Evolutionary conservation across 2,797 vertebrate genomes (phyloP), one percentile per base, ranked within the genome.

Genomic region (Poecile montanus): DNA sequence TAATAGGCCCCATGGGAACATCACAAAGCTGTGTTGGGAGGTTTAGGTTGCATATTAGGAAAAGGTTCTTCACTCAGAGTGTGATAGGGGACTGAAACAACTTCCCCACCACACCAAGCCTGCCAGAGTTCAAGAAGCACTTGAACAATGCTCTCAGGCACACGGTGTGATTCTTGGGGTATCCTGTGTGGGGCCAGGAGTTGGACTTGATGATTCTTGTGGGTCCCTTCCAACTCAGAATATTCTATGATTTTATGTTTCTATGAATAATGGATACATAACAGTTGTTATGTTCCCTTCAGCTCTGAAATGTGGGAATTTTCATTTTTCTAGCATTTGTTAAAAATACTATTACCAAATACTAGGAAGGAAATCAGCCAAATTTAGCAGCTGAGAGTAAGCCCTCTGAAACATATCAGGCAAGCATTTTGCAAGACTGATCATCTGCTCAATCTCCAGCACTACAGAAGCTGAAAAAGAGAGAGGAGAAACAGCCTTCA

Each of bases 341-440:
- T 83, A 62, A 68, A 73, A 85, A 76, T 56, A 30, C 20, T 65
- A 25, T 79, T 76, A 36, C 84, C 84, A 79, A 80, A 80, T 61
- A 47, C 45, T 60, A 58, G 44, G 67, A 87, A 89, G 84, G 29
- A 89, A 94, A 85, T 58, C n/a, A 51, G 70, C 30, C 73, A 75
- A 68, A 86, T 81, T 72, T 92, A 74, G 70, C 54, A 92, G 54
- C 45, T 75, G 78, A 93, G 50, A 66, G 44, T 65, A 89, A 91
- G 45, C 23, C 21, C 10, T 38, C 54, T 56, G 60, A 95, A 92
- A 91, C 0, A 0, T 62, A 76, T 25, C 44, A 75, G 47, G 67
- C 34, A 85, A 92, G 66, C 9, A 66, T 78, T 75, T 67, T 88
- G 51, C 61, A 77, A 88, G 68, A 67, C 60, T 58, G 40, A 40